These are phyloP conservation scores for Callitettix versicolor DNA, from an alignment of 1,140 invertebrate species.

Conservation along the genomic window DNA sequence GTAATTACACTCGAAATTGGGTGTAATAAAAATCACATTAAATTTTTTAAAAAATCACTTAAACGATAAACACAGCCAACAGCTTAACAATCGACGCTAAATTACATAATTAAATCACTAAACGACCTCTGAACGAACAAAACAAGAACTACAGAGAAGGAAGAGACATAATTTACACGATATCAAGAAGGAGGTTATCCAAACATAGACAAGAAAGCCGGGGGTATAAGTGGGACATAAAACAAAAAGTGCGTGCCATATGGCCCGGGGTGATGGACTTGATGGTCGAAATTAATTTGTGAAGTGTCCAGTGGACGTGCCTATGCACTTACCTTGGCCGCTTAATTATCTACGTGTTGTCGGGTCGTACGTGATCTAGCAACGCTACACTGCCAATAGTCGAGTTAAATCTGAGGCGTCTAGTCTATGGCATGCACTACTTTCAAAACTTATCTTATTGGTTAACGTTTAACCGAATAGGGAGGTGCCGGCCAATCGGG, in stretches of 20 bases:
- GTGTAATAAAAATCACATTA: too few relatives aligned
- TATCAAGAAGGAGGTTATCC: too few relatives aligned
- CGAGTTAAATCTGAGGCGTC: constrained; percentile 9
- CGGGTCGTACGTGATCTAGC: too few relatives aligned
- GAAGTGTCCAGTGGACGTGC: constrained; percentile 10
- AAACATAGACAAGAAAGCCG: too few relatives aligned
- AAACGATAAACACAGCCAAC: too few relatives aligned
- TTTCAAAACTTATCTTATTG: not conserved
- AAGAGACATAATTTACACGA: too few relatives aligned
- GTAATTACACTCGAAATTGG: too few relatives aligned
- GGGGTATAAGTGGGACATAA: not conserved
- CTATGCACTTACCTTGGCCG: constrained; percentile 10
- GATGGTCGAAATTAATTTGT: constrained; percentile 12
- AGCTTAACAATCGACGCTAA: too few relatives aligned
- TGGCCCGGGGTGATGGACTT: constrained; percentile 3
- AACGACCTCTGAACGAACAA: too few relatives aligned
- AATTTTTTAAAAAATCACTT: too few relatives aligned
- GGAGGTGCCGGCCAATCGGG: not conserved
- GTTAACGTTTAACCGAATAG: not conserved
- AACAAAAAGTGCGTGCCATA: constrained; percentile 9
- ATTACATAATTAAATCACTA: too few relatives aligned
- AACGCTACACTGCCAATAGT: not conserved
- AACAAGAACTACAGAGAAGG: too few relatives aligned
- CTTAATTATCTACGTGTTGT: not conserved
- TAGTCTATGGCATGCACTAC: constrained; percentile 4